These are phyloP conservation scores for Cyprinodon diabolis DNA, from an alignment of 2,797 vertebrate genomes.

Conservation along the genomic window DNA sequence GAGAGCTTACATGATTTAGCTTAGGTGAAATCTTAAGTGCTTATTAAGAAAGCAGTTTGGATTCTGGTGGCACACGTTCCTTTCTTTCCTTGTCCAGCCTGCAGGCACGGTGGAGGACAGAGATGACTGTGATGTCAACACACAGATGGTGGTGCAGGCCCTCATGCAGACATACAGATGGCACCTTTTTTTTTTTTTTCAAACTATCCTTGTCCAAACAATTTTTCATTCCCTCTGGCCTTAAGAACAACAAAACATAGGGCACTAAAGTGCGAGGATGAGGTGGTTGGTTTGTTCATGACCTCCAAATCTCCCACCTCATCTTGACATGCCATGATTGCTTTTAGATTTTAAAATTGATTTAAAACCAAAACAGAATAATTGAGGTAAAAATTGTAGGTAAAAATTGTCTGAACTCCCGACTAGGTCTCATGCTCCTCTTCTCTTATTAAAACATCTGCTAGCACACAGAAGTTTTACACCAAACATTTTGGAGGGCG, in stretches of 20 bases:
- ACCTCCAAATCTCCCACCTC: constrained; percentile 42
- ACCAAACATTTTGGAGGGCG: too few species aligned
- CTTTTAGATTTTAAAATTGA: constrained; percentile 37
- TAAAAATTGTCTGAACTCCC: background rate
- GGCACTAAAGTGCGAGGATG: constrained; percentile 15
- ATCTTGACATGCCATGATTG: constrained; percentile 58
- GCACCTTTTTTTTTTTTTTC: constrained; percentile 49
- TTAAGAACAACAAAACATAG: constrained; percentile 1
- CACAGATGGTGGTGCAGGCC: constrained; percentile 58
- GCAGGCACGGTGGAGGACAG: constrained; percentile 45
- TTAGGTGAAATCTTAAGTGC: constrained; percentile 6
- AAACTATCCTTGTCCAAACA: constrained; percentile 23
- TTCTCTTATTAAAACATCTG: background rate
- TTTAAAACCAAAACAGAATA: background rate
- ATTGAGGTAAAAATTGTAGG: background rate
- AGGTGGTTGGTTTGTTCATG: constrained; percentile 38
- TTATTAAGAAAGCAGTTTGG: constrained; percentile 14
- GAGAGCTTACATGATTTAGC: constrained; percentile 26
- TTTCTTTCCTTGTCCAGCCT: constrained; percentile 37
- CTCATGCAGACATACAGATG: constrained; percentile 61
- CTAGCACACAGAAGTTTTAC: background rate
- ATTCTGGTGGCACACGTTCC: constrained; percentile 27
- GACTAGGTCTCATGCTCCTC: too few species aligned
- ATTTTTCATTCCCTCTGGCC: constrained; percentile 14
- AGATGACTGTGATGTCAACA: constrained; percentile 59